Conservation (phyloP, 2,888 invertebrate species). For the Noctua pronuba region DNA sequence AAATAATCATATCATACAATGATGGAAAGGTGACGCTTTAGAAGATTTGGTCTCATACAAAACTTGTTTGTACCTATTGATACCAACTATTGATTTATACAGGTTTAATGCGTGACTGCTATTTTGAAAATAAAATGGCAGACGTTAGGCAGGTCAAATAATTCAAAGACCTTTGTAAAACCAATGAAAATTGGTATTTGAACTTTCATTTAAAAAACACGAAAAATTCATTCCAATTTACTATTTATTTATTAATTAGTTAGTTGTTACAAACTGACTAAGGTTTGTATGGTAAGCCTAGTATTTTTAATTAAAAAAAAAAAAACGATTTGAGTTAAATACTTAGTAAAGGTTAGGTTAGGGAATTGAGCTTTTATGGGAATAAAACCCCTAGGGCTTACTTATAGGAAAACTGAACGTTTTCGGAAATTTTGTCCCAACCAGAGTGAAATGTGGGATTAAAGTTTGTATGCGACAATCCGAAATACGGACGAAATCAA, state of each 20-base stretch:
- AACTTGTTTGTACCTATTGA: not conserved
- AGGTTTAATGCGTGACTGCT: not conserved
- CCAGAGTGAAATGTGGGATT: not conserved
- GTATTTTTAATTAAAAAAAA: not conserved
- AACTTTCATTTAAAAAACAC: not conserved
- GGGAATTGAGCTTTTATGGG: not conserved
- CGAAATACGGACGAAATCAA: not conserved
- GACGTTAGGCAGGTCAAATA: not conserved
- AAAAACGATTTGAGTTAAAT: not conserved
- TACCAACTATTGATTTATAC: not conserved
- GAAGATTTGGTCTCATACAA: no score
- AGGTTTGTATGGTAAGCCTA: not conserved
- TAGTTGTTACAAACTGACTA: not conserved
- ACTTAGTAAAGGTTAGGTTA: not conserved
- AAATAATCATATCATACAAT: not conserved
- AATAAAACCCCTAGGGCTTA: not conserved
- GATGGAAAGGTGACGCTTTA: not conserved
- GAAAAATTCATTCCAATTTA: not conserved
- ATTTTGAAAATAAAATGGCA: not conserved
- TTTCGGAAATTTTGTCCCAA: not conserved
- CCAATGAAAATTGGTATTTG: not conserved
- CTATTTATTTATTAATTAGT: not conserved
- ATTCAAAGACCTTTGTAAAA: not conserved
- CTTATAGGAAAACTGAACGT: not conserved
- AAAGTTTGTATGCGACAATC: not conserved